phyloP scores from a whole-genome alignment of 2,888 invertebrate species.

The Plagodis dolabraria region DNA sequence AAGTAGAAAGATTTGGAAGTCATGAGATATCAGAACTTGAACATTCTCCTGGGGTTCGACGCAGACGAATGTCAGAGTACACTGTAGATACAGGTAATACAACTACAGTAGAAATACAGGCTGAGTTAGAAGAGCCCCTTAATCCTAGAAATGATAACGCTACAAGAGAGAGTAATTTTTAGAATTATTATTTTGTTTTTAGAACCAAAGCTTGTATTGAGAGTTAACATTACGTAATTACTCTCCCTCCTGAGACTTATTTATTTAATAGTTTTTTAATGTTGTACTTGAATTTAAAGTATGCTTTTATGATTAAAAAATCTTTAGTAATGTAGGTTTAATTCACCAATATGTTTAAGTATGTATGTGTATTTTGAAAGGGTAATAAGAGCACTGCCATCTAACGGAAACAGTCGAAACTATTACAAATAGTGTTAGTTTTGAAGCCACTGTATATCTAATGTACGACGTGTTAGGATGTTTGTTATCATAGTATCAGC shows the following conservation, averaged over 20 bases:
- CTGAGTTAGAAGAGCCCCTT: conserved; percentile 61
- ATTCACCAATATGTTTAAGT: too few species aligned
- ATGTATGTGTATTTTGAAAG: too few species aligned
- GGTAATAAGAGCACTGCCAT: background rate
- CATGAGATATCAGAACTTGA: conserved; percentile 78
- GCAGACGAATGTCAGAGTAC: conserved; percentile 72
- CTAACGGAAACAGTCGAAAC: background rate
- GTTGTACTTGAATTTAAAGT: too few species aligned
- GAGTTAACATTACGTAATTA: too few species aligned
- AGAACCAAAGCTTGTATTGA: too few species aligned
- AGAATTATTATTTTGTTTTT: conserved; percentile 21
- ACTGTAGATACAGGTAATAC: conserved; percentile 49
- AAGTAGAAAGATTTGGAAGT: conserved; percentile 67
- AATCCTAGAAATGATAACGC: conserved; percentile 67
- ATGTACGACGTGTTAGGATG: background rate
- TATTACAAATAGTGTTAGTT: background rate
- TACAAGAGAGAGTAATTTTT: conserved; percentile 78
- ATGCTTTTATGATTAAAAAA: too few species aligned
- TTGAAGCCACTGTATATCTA: background rate
- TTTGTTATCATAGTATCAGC: background rate
- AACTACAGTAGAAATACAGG: conserved; percentile 66
- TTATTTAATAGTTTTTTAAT: too few species aligned
- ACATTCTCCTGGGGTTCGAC: conserved; percentile 73
- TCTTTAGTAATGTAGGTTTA: too few species aligned
- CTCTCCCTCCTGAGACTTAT: too few species aligned